Base-by-base conservation (phyloP, 2,113 vertebrate genomes). In the Puma concolor region DNA sequence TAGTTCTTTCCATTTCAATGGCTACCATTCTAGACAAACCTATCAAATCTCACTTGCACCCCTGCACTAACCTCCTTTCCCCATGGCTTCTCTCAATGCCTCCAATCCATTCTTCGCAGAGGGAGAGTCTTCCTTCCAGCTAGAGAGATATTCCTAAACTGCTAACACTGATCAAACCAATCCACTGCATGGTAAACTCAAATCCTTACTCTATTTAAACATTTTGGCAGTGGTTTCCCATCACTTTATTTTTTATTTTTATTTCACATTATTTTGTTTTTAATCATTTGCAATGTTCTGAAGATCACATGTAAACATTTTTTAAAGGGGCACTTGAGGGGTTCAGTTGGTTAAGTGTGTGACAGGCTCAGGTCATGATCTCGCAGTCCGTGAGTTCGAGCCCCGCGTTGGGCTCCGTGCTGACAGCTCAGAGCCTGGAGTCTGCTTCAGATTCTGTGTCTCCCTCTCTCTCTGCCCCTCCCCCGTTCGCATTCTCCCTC, bases 161-260 rank as follows among this genome's bases (percentile, higher is more conserved):
- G n/a, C 3, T 33, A 88, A 67, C 50, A 31, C 11, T 83, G 57
- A 79, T 79, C 77, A 74, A 79, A 23, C 38, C 84, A 83, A 14
- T 82, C 38, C n/a, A 17, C 44, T 23, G 52, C 9, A 16, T 48
- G 27, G 29, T 7, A 41, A 77, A 31, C 11, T 63, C 48, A 92
- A 74, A 36, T 91, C 57, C 29, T 97, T 93, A 48, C 27, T 91
- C 44, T 44, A 69, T 72, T 89, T 89, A 92, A 95, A 92, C 93
- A 76, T 81, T 94, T 92, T 23, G 67, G 54, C n/a, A 44, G 41
- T 77, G 33, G 14, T 33, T 96, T 96, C 38, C 72, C 67, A 67
- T 76, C 54, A 36, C 44, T 90, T 79, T 29, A 50, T 77, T 48
- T 77, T 72, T 72, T 38, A 23, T 21, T 74, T 74, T 77, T 60